Percentiles rank a stretch among this genome's conserved stretches.
Evolutionary conservation across 2,113 vertebrate genomes (phyloP).

Genomic region (Corydoras maculifer): DNA sequence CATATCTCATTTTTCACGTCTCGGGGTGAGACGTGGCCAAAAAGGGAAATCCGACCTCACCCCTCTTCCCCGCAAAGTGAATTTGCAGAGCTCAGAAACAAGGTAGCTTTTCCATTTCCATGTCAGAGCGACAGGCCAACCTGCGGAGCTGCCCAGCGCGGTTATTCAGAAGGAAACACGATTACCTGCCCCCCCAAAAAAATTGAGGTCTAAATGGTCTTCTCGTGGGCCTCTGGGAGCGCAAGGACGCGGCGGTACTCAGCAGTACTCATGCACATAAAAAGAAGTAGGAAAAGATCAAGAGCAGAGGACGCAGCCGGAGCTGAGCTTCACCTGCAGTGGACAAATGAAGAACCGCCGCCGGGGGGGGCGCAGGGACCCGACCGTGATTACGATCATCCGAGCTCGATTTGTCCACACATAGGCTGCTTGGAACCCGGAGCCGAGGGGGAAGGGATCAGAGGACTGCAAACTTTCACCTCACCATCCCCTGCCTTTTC

Average conservation of each 20-base stretch:
- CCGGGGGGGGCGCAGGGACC: slow-evolving; percentile 50
- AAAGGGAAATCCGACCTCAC: background rate
- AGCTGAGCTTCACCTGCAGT: slow-evolving; percentile 42
- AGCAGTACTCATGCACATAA: slow-evolving; percentile 33
- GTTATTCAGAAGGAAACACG: slow-evolving; percentile 45
- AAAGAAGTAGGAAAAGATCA: slow-evolving; percentile 40
- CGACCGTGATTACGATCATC: slow-evolving; percentile 55
- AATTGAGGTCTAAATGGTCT: slow-evolving; percentile 40
- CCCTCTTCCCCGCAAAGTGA: slow-evolving; percentile 34
- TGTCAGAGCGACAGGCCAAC: slow-evolving; percentile 42
- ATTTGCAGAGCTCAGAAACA: slow-evolving; percentile 29
- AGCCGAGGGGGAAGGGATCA: no score
- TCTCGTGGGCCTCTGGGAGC: slow-evolving; percentile 41
- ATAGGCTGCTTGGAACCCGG: slow-evolving; percentile 6
- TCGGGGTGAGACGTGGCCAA: background rate
- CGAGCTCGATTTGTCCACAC: slow-evolving; percentile 52
- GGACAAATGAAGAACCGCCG: slow-evolving; percentile 46
- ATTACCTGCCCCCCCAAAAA: slow-evolving; percentile 23
- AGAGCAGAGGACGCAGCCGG: slow-evolving; percentile 50
- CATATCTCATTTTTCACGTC: background rate
- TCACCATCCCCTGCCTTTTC: no score
- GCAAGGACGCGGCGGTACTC: background rate
- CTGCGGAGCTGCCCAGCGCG: slow-evolving; percentile 18
- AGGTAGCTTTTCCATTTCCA: slow-evolving; percentile 37
- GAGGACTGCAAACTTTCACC: no score